Evolutionary conservation across 2,797 vertebrate genomes (phyloP).

Genomic region (Kryptopterus vitreolus): DNA sequence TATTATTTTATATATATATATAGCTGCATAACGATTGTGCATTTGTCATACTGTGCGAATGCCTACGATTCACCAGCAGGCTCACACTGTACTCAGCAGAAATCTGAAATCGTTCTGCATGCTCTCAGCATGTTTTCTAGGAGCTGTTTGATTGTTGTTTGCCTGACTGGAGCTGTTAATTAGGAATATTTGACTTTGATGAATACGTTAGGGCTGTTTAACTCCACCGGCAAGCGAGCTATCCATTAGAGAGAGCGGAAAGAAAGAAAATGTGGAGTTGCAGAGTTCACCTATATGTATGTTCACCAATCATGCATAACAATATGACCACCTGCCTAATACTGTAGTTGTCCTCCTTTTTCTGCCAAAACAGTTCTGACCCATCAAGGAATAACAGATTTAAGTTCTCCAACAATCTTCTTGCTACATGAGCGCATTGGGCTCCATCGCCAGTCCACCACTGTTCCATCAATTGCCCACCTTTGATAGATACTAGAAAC

Average conservation of each 20-base stretch:
- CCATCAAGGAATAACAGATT: no score
- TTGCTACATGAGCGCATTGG: no score
- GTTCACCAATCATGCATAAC: no score
- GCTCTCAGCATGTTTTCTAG: conserved; percentile 8
- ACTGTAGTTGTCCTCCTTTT: no score
- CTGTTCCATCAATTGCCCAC: no score
- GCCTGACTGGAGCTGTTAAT: conserved; percentile 9
- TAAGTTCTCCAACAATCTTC: no score
- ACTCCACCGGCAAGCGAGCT: neutral
- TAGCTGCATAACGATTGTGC: conserved; percentile 9
- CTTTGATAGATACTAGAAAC: no score
- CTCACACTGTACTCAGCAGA: conserved; percentile 6
- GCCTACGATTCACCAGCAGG: conserved; percentile 11
- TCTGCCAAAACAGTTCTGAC: no score
- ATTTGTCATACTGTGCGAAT: conserved; percentile 24
- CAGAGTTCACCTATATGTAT: neutral
- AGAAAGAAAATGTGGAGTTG: neutral
- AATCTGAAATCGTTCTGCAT: conserved; percentile 23
- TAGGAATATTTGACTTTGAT: conserved; percentile 15
- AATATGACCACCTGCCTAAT: no score
- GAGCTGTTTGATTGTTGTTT: conserved; percentile 19
- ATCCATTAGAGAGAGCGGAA: neutral
- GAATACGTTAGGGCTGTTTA: conserved; percentile 14
- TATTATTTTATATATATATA: no score
- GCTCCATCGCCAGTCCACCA: no score